These are phyloP conservation scores for Notolabrus celidotus DNA, from an alignment of 2,797 vertebrate species.

Conservation along the genomic window DNA sequence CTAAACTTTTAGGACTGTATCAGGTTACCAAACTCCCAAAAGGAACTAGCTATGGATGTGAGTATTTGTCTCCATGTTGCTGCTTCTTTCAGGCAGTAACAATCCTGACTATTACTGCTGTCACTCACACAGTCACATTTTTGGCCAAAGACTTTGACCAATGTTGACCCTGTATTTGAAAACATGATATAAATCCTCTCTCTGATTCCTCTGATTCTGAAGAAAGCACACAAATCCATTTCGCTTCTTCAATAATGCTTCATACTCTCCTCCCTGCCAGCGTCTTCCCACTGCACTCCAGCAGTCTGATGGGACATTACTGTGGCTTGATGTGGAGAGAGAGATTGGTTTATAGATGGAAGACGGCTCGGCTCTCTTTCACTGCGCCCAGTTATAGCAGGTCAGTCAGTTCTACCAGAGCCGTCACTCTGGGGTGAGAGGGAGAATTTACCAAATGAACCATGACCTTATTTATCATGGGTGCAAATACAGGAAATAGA, in stretches of 20 bases:
- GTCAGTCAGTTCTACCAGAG: constrained; percentile 39
- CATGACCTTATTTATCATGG: constrained; percentile 71
- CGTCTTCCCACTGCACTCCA: constrained; percentile 17
- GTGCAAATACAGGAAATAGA: constrained; percentile 46
- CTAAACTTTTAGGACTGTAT: no score
- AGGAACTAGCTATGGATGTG: background rate
- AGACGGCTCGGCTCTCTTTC: constrained; percentile 56
- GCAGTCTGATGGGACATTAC: constrained; percentile 50
- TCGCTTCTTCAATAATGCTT: constrained; percentile 25
- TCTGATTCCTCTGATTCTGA: no score
- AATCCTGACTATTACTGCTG: constrained; percentile 8
- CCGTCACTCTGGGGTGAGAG: constrained; percentile 31
- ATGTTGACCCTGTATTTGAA: no score
- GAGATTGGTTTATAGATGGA: constrained; percentile 40
- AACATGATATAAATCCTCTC: no score
- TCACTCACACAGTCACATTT: constrained; percentile 18
- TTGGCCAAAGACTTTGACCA: background rate
- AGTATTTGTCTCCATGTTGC: background rate
- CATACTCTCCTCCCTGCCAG: constrained; percentile 15
- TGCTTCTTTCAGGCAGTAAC: no score
- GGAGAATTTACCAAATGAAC: constrained; percentile 61
- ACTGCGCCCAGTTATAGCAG: constrained; percentile 54
- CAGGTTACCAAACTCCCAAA: no score
- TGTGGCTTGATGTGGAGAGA: constrained; percentile 39
- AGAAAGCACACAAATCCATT: background rate